Conservation (phyloP, 2,113 vertebrate genomes). For the Cavia porcellus region DNA sequence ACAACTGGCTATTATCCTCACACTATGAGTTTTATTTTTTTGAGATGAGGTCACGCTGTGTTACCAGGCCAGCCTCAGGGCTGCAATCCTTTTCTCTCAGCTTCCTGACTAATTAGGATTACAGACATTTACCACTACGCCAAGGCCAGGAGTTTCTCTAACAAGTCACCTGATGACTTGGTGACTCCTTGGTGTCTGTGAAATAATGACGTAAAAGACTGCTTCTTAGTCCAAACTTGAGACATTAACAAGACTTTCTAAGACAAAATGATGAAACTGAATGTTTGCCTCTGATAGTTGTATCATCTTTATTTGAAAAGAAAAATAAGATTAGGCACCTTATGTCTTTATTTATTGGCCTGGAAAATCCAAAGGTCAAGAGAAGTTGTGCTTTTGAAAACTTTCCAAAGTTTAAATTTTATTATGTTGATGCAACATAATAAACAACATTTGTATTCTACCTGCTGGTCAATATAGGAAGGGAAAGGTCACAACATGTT, state of each 20-base stretch:
- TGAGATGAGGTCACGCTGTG: background rate
- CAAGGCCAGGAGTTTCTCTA: constrained; percentile 8
- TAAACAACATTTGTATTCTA: background rate
- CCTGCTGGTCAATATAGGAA: background rate
- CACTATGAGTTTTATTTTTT: background rate
- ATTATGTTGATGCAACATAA: background rate
- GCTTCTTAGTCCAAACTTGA: background rate
- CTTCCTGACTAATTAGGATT: background rate
- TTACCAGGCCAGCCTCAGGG: background rate
- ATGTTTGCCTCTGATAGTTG: background rate
- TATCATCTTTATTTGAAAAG: background rate
- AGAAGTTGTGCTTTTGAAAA: background rate
- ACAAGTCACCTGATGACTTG: background rate
- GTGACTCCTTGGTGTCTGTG: background rate
- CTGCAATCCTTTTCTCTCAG: background rate
- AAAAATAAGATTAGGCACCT: background rate
- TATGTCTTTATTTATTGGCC: background rate
- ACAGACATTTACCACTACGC: background rate
- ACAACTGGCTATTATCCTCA: background rate
- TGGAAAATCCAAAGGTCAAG: constrained; percentile 18
- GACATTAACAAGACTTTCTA: background rate
- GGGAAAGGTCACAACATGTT: background rate
- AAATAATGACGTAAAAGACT: background rate
- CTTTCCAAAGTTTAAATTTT: background rate
- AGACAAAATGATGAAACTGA: constrained; percentile 30